phyloP scores from a whole-genome alignment of 2,113 vertebrate species.

The Hippocampus comes region DNA sequence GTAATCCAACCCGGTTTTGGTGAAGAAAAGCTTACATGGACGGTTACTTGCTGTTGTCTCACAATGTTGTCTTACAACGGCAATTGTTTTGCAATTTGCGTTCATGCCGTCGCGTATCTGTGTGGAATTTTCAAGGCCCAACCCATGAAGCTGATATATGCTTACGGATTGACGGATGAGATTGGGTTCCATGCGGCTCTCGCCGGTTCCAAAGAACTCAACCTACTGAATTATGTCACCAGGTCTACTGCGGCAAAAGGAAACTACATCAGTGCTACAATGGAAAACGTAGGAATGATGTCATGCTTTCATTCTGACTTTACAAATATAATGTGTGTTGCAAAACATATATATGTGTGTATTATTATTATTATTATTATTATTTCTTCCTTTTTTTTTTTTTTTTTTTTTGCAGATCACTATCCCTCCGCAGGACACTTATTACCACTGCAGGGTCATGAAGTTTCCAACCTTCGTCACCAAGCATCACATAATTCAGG shows the following conservation, averaged over 20 bases:
- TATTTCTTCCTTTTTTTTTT: background rate
- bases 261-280: slow-evolving; percentile 38
- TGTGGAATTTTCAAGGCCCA: slow-evolving; percentile 31
- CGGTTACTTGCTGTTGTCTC: no score
- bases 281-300: slow-evolving; percentile 55
- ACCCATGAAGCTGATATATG: slow-evolving; percentile 67
- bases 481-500: slow-evolving; percentile 79
- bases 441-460: slow-evolving; percentile 78
- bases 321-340: no score
- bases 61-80: no score
- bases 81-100: no score
- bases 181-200: slow-evolving; percentile 35
- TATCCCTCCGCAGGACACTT: slow-evolving; percentile 68
- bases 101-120: background rate
- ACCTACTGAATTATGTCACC: slow-evolving; percentile 60
- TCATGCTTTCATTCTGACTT: background rate
- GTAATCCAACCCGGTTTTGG: slow-evolving; percentile 19
- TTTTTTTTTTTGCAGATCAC: slow-evolving; percentile 62
- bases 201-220: slow-evolving; percentile 64
- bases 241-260: background rate
- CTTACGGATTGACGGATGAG: slow-evolving; percentile 59
- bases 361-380: no score
- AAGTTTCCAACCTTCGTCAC: slow-evolving; percentile 59
- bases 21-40: background rate
- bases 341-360: background rate